Evolutionary conservation across 2,797 vertebrate species (phyloP).

Genomic region (Vireo griseus): DNA sequence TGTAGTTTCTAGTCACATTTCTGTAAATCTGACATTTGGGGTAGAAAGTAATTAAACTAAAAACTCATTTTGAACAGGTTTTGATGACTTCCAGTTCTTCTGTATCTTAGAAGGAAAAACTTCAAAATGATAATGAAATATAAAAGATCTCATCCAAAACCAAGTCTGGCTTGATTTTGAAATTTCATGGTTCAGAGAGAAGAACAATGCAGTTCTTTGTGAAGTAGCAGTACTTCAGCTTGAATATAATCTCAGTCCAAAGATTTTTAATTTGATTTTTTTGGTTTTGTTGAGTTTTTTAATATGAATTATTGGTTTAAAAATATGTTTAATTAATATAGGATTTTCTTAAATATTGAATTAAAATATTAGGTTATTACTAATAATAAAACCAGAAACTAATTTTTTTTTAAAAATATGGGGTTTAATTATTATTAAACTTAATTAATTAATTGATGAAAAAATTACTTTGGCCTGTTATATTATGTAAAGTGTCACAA

Average conservation of each 20-base stretch:
- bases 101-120: neutral
- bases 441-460: neutral
- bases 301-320: neutral
- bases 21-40: neutral
- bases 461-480: neutral
- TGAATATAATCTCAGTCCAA: neutral
- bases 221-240: neutral
- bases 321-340: neutral
- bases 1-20: neutral
- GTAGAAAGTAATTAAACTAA: neutral
- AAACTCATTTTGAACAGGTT: neutral
- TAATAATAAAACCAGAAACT: neutral
- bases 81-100: neutral
- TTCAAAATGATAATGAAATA: neutral
- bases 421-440: neutral
- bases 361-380: neutral
- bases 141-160: neutral
- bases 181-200: neutral
- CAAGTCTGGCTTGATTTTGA: neutral
- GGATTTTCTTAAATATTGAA: neutral
- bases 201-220: neutral
- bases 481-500: neutral
- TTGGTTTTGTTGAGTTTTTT: neutral
- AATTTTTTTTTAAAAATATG: neutral
- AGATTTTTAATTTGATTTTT: accelerated